Conservation (phyloP, 2,113 vertebrate genomes). For the Serilophus lunatus region DNA sequence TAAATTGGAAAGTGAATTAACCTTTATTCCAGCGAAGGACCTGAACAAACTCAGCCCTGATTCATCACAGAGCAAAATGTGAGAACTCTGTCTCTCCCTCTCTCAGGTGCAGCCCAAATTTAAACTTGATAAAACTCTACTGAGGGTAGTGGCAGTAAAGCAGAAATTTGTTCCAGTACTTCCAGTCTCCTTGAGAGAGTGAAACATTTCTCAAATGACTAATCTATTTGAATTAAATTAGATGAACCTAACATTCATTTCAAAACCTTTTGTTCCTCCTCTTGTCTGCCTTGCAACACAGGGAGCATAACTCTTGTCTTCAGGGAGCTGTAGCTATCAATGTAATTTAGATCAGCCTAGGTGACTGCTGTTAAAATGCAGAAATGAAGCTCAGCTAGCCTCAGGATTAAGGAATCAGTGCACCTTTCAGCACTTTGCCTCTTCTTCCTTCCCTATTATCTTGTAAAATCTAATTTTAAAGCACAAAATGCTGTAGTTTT, state of each 20-base stretch:
- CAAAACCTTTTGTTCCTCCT: constrained; percentile 28
- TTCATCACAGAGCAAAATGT: background rate
- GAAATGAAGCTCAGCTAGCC: background rate
- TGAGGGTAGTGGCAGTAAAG: background rate
- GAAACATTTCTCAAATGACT: background rate
- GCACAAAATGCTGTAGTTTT: background rate
- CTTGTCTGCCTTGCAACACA: background rate
- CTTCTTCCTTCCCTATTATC: background rate
- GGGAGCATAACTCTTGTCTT: background rate
- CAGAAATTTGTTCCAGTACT: constrained; percentile 2
- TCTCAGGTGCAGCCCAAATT: background rate
- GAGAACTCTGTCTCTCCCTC: background rate
- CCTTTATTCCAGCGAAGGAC: background rate
- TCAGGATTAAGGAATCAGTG: background rate
- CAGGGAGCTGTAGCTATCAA: background rate
- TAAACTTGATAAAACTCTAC: background rate
- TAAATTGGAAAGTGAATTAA: background rate
- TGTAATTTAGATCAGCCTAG: constrained; percentile 29
- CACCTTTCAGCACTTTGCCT: background rate
- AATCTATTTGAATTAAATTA: constrained; percentile 34
- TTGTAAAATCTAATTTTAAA: constrained; percentile 1
- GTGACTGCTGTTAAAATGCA: background rate
- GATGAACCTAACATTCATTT: constrained; percentile 7
- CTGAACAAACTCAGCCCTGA: background rate
- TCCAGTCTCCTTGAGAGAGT: background rate